Base-by-base conservation (phyloP, 2,797 vertebrate species). In the Epinephelus coioides region DNA sequence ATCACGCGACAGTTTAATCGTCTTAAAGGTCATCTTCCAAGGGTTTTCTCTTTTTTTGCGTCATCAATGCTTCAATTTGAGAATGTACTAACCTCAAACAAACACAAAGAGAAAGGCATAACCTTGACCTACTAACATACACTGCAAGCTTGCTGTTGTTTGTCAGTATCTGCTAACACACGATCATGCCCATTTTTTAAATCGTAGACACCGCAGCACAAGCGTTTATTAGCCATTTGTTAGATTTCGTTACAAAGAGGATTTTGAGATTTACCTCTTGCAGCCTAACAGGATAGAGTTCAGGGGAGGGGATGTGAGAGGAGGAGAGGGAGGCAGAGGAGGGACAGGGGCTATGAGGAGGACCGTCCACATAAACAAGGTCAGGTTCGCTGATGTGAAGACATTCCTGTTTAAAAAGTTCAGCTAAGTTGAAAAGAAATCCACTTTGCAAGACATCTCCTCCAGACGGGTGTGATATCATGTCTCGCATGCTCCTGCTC, bases 351-450 rank as follows among this genome's bases (percentile, higher is more conserved):
- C 95, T 93, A 88, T 87, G 93, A 94, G 93, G 90, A 86, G 93
- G 90, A 78, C 90, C 91, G 7, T 85, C 93, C 90, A 91, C 96
- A 92, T 91, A 91, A 88, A 94, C 88, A 88, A 96, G 92, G 90
- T 97, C 97, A 84, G 95, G 91, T 85, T 97, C 94, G 60, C 95
- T 97, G 95, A 96, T 96, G 92, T 96, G 95, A 77, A 97, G 96
- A 73, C 93, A 94, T 43, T 96, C 97, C 97, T 98, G 97, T 94
- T 93, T 76, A 76, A 82, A 91, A 86, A 87, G 87, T 86, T 88
- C 1, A 83, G 71, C 76, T 76, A 57, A 77, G 76, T 90, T 77
- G 50, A 64, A 86, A 72, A 64, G 60, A 82, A 76, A 68, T 60
- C 44, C 71, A 76, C 67, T 79, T n/a, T 15, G 19, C 69, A 72